Conservation (phyloP, 1,140 invertebrate species). For the Carcinoscorpius rotundicauda region DNA sequence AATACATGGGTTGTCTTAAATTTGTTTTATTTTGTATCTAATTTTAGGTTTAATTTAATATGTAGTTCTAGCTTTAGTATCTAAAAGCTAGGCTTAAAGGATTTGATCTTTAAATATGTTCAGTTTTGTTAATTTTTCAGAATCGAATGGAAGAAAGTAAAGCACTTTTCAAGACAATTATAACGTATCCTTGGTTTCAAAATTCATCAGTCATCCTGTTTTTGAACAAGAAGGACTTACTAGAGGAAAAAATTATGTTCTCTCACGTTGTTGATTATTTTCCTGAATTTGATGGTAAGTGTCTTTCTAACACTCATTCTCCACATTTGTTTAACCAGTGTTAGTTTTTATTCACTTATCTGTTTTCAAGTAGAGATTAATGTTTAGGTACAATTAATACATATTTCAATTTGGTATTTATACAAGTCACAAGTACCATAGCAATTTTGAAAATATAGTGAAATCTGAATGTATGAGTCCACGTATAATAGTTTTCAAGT, state of each 20-base stretch:
- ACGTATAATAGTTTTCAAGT: no score
- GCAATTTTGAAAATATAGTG: no score
- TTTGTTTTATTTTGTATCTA: no score
- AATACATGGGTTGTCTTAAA: no score
- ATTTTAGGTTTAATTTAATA: no score
- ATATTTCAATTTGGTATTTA: neutral
- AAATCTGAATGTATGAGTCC: no score
- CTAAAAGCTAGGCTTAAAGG: conserved; percentile 79
- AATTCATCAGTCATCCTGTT: conserved; percentile 99
- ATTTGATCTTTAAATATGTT: no score
- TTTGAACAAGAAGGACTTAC: conserved; percentile 98
- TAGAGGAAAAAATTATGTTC: conserved; percentile 99
- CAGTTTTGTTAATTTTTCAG: conserved; percentile 37
- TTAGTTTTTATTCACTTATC: neutral
- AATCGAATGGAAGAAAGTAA: conserved; percentile 99
- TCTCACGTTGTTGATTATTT: conserved; percentile 99
- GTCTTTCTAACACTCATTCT: neutral
- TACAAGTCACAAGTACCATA: neutral
- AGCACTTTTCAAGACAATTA: conserved; percentile 99
- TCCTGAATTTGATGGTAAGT: conserved; percentile 89
- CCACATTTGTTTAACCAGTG: no score
- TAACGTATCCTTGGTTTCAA: conserved; percentile 99
- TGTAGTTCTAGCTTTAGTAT: conserved; percentile 32
- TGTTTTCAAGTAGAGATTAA: conserved; percentile 1
- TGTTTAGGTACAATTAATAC: neutral